phyloP scores from a whole-genome alignment of 2,888 invertebrate species.

The Escarpia spicata region DNA sequence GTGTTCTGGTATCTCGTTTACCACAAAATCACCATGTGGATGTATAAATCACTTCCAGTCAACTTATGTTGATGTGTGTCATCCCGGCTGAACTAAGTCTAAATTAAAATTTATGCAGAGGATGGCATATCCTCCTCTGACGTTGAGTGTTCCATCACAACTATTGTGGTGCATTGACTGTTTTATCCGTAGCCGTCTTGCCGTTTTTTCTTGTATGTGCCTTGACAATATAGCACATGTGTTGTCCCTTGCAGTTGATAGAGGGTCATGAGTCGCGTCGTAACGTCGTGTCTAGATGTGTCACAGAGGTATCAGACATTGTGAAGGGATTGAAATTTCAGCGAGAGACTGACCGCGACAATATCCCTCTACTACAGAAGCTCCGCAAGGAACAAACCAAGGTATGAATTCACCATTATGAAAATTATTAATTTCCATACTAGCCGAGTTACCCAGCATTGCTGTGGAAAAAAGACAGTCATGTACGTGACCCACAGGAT shows the following conservation, averaged over 20 bases:
- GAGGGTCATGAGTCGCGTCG: not conserved
- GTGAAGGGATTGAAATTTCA: constrained; percentile 7
- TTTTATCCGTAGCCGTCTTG: not conserved
- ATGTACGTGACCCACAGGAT: no score
- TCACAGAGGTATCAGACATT: constrained; percentile 5
- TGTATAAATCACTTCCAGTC: no score
- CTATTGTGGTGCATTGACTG: no score
- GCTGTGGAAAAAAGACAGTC: no score
- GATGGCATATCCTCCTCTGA: no score
- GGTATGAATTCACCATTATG: not conserved
- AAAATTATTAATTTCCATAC: not conserved
- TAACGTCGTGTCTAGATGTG: constrained; percentile 18
- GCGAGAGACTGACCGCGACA: not conserved
- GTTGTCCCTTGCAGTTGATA: constrained; percentile 20
- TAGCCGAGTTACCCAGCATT: no score
- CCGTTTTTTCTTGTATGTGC: not conserved
- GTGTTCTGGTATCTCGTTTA: no score
- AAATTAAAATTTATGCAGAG: no score
- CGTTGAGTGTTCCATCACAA: no score
- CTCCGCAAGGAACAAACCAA: constrained; percentile 28
- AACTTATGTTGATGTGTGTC: no score
- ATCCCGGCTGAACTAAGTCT: no score
- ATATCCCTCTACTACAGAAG: not conserved
- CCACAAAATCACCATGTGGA: no score
- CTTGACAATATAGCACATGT: not conserved